phyloP scores from a whole-genome alignment of 1,140 invertebrate genomes.

The Rhopalosiphum padi region DNA sequence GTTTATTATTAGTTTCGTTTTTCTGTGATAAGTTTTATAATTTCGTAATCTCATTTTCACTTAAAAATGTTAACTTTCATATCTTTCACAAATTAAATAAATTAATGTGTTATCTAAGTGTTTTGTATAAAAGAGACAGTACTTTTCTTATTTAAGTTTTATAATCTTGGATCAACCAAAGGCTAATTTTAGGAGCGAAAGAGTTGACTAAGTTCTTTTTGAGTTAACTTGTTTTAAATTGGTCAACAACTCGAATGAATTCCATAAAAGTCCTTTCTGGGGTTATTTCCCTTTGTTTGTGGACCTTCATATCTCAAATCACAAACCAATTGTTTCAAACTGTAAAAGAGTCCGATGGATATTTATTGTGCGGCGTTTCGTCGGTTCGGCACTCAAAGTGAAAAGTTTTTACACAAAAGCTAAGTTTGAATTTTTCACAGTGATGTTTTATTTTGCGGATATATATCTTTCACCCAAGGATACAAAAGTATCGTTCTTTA shows the following conservation, averaged over 20 bases:
- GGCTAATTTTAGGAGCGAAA: background rate
- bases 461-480: background rate
- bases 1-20: background rate
- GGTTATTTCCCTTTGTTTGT: slow-evolving; percentile 27
- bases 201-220: background rate
- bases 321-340: slow-evolving; percentile 18
- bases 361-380: slow-evolving; percentile 31
- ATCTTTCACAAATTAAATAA: background rate
- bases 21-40: background rate
- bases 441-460: background rate
- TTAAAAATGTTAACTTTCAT: background rate
- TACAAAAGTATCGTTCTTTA: background rate
- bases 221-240: slow-evolving; percentile 27
- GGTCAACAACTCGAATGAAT: slow-evolving; percentile 7
- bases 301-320: background rate
- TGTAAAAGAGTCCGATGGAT: background rate
- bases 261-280: background rate
- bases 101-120: background rate
- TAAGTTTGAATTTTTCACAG: background rate
- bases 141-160: background rate
- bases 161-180: slow-evolving; percentile 13
- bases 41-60: background rate
- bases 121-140: background rate
- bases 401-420: slow-evolving; percentile 34
- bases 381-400: background rate